Evolutionary conservation across 2,888 invertebrate species (phyloP).

Genomic region (Ennomos quercinarius): DNA sequence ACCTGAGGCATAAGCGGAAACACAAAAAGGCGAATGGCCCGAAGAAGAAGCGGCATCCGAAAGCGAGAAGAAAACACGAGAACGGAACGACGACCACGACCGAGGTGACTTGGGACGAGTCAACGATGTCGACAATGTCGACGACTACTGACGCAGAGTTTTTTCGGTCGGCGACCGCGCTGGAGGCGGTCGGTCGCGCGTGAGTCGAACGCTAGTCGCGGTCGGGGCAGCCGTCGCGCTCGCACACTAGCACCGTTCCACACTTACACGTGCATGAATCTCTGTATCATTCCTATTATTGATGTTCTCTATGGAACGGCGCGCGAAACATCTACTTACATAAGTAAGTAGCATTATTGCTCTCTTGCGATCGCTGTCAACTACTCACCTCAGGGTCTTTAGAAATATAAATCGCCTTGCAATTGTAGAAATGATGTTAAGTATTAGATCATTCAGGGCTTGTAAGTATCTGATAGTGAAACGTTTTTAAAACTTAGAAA

Average conservation of each 20-base stretch:
- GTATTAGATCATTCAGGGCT: conserved; percentile 23
- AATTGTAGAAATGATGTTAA: conserved; percentile 5
- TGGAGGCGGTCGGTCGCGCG: conserved; percentile 83
- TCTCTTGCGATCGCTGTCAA: conserved; percentile 54
- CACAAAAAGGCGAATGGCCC: conserved; percentile 80
- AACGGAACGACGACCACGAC: conserved; percentile 79
- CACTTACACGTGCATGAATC: conserved; percentile 73
- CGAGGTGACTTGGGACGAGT: conserved; percentile 79
- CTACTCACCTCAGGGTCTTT: conserved; percentile 27
- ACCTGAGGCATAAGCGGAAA: conserved; percentile 75
- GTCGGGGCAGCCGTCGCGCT: conserved; percentile 82
- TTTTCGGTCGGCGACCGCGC: conserved; percentile 85
- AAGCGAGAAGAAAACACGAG: conserved; percentile 81
- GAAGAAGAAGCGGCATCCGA: conserved; percentile 84
- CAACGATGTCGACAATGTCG: conserved; percentile 81
- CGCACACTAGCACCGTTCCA: conserved; percentile 82
- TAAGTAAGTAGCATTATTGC: conserved; percentile 59
- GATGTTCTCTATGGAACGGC: conserved; percentile 50
- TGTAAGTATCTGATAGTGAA: too few relatives aligned
- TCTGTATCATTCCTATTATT: conserved; percentile 68
- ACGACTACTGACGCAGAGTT: conserved; percentile 84
- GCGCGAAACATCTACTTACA: conserved; percentile 43
- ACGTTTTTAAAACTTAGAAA: too few relatives aligned
- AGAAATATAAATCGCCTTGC: conserved; percentile 23
- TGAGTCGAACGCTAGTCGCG: conserved; percentile 78